A percentile compares a stretch with the other conserved stretches of the same genome.
phyloP scores from a whole-genome alignment of 2,113 vertebrate species.

The rabbit (Oryctolagus cuniculus) region mOryCun1.1 NC_091441.1:62267001-62267500 shows the following conservation, averaged over 20 bases:
- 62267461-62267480: conserved; percentile 1
- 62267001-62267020: background rate
- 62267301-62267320: background rate
- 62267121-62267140: background rate
- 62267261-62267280: background rate
- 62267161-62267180: conserved; percentile 4
- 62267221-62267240: background rate
- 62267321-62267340: background rate
- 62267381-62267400: background rate
- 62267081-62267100: background rate
- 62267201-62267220: background rate
- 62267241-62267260: background rate
- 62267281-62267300: background rate
- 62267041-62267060: background rate
- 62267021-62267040: background rate
- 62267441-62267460: conserved; percentile 26
- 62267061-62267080: background rate
- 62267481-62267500: conserved; percentile 2
- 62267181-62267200: background rate
- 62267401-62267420: background rate
- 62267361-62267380: background rate
- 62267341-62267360: background rate
- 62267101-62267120: background rate
- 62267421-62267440: conserved; percentile 21
- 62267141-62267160: background rate